Evolutionary conservation across 2,113 vertebrate genomes (phyloP).

Genomic region (Callorhinus ursinus): DNA sequence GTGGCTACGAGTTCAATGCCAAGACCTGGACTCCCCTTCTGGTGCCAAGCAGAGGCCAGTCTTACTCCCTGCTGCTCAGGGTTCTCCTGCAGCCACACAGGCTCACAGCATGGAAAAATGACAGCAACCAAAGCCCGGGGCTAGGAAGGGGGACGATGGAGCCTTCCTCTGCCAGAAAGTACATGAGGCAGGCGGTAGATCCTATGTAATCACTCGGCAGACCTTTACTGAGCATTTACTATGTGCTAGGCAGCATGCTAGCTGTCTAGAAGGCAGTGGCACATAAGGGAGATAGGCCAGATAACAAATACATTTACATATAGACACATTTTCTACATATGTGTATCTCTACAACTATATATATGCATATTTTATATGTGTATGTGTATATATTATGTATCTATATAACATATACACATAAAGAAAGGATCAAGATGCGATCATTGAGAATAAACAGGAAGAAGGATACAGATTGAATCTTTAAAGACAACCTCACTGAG

Average conservation of each 20-base stretch:
- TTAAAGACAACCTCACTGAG: neutral
- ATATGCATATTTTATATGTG: too few species aligned
- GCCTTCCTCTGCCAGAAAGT: neutral
- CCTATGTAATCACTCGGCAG: neutral
- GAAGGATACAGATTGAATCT: neutral
- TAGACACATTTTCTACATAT: neutral
- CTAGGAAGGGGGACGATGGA: fast-evolving
- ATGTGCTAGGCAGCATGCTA: neutral
- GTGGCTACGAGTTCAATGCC: fast-evolving
- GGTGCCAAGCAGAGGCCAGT: neutral
- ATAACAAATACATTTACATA: neutral
- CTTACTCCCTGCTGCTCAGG: neutral
- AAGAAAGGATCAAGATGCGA: neutral
- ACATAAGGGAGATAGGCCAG: neutral
- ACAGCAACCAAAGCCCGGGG: neutral
- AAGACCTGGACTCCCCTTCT: neutral
- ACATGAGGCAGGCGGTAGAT: neutral
- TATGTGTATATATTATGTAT: neutral
- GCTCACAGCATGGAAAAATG: neutral
- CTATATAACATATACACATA: neutral
- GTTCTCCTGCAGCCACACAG: neutral
- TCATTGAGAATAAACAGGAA: neutral
- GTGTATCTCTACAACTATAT: neutral
- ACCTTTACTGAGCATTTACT: neutral
- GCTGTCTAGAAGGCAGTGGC: neutral